Evolutionary conservation across 2,888 invertebrate genomes (phyloP), one percentile per base, ranked within the genome.

Genomic region (Scelioninae gen. 1): DNA sequence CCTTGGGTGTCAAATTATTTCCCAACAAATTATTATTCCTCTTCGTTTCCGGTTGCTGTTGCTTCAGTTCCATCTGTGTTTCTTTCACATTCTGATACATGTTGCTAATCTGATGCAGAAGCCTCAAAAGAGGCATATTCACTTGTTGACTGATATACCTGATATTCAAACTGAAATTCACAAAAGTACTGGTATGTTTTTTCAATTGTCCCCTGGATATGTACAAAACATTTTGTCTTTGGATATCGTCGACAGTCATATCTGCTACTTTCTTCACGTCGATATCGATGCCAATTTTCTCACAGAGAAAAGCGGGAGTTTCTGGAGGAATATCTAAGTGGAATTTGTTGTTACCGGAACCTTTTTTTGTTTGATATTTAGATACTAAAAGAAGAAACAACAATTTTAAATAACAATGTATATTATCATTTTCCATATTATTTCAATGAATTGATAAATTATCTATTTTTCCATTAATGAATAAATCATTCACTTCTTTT

Each of bases 51-150:
- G 94, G 93, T 63, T 94, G 94, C 85, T 96, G 96, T 86, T 96
- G 96, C 86, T 96, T 95, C 78, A 98, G 93, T 89, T 98, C 98
- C 87, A 96, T 95, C 90, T 98, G 97, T 0, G 98, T 98, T 90
- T 98, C 98, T 90, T 98, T 97, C 0, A 98, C 98, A 92, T 98
- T 98, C 93, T 98, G 98, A 93, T 98, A 98, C 98, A 99, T 98
- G 90, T 98, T 98, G 89, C 97, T 97, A 90, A 99, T 98, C 93
- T 99, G 99, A 93, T 99, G 98, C 77, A 98, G 94, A 65, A 99
- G 94, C 63, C 99, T 94, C 55, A 99, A 93, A 43, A 99, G 93
- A 0, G 98, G 98, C 98, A 99, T 98, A 92, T 99, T 99, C 0
- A 99, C 98, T 94, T 98, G 97, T 91, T 98, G 98, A 56, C 97